These are phyloP conservation scores for Chloromyia formosa DNA, from an alignment of 2,888 invertebrate genomes.

Conservation along the genomic window DNA sequence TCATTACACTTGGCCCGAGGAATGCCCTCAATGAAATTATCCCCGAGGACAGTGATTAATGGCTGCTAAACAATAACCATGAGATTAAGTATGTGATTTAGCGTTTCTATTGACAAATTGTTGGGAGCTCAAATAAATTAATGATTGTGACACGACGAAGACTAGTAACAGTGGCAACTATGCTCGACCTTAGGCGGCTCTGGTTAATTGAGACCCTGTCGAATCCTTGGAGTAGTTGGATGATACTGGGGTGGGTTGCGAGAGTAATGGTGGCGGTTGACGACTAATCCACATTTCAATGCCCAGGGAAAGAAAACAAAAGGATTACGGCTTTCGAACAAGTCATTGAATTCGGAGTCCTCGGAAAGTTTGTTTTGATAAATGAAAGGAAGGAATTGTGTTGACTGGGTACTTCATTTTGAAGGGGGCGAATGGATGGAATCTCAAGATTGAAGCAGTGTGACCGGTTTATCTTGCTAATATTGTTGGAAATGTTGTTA, in stretches of 20 bases:
- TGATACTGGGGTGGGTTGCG: background rate
- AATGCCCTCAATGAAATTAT: conserved; percentile 28
- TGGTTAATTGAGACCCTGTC: background rate
- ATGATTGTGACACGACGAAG: conserved; percentile 19
- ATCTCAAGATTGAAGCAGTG: too few relatives aligned
- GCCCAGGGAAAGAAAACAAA: background rate
- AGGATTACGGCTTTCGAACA: background rate
- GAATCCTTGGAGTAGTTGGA: background rate
- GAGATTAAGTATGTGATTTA: conserved; percentile 43
- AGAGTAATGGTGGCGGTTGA: background rate
- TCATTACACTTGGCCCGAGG: background rate
- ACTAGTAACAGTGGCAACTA: background rate
- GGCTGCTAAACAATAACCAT: conserved; percentile 24
- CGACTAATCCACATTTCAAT: background rate
- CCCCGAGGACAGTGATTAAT: conserved; percentile 40
- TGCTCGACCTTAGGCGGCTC: background rate
- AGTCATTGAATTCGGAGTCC: background rate
- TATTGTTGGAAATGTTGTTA: too few relatives aligned
- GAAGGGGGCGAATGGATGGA: background rate
- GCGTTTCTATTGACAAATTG: conserved; percentile 44
- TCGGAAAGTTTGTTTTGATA: background rate
- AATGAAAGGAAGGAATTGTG: background rate
- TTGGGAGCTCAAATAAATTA: conserved; percentile 36
- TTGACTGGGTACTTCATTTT: background rate
- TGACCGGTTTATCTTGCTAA: too few relatives aligned